Base-by-base conservation (phyloP, 35 echinoderm and acorn worm genomes). In the Apostichopus japonicus region DNA sequence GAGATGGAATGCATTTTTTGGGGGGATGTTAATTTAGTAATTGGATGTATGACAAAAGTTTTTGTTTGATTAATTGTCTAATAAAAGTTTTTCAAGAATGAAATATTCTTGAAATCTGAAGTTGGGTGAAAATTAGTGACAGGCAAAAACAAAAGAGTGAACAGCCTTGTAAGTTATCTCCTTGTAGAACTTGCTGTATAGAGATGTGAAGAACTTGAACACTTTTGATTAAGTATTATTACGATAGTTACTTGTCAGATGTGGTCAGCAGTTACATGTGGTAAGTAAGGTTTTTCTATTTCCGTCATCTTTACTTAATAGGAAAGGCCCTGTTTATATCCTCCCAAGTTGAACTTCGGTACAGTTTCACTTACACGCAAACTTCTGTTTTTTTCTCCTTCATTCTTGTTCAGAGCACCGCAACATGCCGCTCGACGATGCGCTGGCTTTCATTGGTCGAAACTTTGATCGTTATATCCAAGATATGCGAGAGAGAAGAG, bases 401-500 rank as follows among this genome's bases (percentile, higher is more conserved):
- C 72, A 61, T 58, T 67, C 55, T 16, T 51, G 71, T 78, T 79
- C 96, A 99, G 97, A 99, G 92, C 97, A 99, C 93, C 88, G 97
- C 84, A 99, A 99, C 73, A 99, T 99, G 97, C 97, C 97, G 54
- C 91, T 99, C 52, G 97, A 99, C 22, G 95, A 99, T 92, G 97
- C 97, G 23, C 56, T 99, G 93, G 86, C 87, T 53, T 93, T 99
- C 80, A 92, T 99, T 87, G 95, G 88, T 44, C 93, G 93, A 80
- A 99, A 99, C 97, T 99, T 93, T 88, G 93, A 96, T 71, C 91
- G 92, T 58, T 99, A 99, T 91, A 96, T 99, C 70, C 97, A 96
- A 93, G 93, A 96, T 58, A 93, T 96, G 57, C 79, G 93, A 80
- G 95, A 93, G 56, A 88, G 91, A 92, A 79, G 65, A 56, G 90